Base-by-base conservation (phyloP, 2,888 invertebrate species). In the Drosophila mettleri region DNA sequence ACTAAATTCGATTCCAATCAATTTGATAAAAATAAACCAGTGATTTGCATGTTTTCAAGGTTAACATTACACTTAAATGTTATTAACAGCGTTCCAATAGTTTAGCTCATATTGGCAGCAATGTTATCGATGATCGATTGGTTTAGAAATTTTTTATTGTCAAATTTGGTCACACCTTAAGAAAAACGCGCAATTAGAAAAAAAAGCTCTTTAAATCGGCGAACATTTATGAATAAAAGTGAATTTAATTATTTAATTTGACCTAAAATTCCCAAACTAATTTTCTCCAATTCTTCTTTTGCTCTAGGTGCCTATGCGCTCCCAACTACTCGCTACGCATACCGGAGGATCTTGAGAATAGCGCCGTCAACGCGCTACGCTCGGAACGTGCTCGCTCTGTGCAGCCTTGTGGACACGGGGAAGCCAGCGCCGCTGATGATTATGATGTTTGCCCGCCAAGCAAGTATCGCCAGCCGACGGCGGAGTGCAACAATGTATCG, bases 401-500 rank as follows among this genome's bases (percentile, higher is more conserved):
- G 22, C 81, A 77, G 7, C 69, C 76, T 1, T 91, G 92, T 46
- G 73, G 70, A 9, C 69, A 64, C 38, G 59, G 68, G 0, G 68
- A 81, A 8, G 46, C 62, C 18, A 64, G 61, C 16, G 78, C 64
- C 20, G 79, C 80, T 41, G 69, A 80, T 5, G 83, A 81, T 24
- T 90, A 83, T 34, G 89, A 92, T 61, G 87, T 90, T 38, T 97
- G 97, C 88, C 96, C 96, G 10, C 96, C 96, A 2, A 96, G 95
- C 93, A 97, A 96, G 91, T 97, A 95, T 92, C 94, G 98, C 55
- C 95, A 95, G 65, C 94, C 95, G 0, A 96, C 95, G 46, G 97
- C 97, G 0, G 95, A 96, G 87, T 98, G 98, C 93, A 98, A 98
- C 92, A 98, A 98, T 90, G 95, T 98, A 2, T 93, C 96, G 39